Evolutionary conservation across 2,888 invertebrate genomes (phyloP).

Genomic region (Acrocera orbiculus): DNA sequence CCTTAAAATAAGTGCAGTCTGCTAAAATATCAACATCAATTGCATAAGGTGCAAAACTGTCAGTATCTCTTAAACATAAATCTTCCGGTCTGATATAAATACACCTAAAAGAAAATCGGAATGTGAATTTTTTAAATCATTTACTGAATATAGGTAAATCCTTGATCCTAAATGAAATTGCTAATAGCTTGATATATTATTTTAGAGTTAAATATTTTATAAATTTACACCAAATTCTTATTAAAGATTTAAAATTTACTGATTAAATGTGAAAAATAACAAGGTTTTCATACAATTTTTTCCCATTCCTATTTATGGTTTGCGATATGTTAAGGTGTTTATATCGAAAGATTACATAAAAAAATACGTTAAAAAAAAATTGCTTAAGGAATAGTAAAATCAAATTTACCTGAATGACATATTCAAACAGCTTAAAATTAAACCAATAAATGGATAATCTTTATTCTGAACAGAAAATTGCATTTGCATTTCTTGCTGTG

Average conservation of each 20-base stretch:
- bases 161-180: too few species aligned
- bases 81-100: conserved; percentile 14
- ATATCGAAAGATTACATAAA: too few species aligned
- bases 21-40: conserved; percentile 14
- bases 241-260: too few species aligned
- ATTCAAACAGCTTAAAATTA: conserved; percentile 14
- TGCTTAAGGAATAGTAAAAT: not conserved
- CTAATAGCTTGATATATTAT: too few species aligned
- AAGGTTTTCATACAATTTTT: too few species aligned
- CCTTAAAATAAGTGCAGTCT: conserved; percentile 13
- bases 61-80: conserved; percentile 4
- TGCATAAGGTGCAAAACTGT: conserved; percentile 11
- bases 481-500: conserved; percentile 43
- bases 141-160: too few species aligned
- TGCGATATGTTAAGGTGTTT: not conserved
- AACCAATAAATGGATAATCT: conserved; percentile 14
- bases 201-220: too few species aligned
- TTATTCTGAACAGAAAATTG: conserved; percentile 13
- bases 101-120: conserved; percentile 11
- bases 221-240: too few species aligned
- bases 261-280: too few species aligned
- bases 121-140: too few species aligned
- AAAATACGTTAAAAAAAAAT: too few species aligned
- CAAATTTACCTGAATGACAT: conserved; percentile 14
- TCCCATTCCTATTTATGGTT: too few species aligned